Base-by-base conservation (phyloP, 2,113 vertebrate species). In the Pristiophorus japonicus region DNA sequence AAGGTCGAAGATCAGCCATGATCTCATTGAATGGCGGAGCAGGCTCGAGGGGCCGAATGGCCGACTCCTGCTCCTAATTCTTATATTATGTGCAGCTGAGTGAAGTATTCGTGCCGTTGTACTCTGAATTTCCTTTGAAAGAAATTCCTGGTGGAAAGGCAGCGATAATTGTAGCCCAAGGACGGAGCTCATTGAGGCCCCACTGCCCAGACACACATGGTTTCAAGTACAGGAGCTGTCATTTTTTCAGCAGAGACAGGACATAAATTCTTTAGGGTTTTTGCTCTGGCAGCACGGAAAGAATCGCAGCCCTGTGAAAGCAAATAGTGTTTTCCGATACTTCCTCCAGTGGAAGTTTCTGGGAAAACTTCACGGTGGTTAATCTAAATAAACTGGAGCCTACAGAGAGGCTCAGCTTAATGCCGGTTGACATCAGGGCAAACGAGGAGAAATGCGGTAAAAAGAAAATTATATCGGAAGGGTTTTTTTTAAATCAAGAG, bases 391-490 rank as follows among this genome's bases (percentile, higher is more conserved):
- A 63, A 63, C 81, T 8, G 22, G 10, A 47, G 24, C 84, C 81
- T 45, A 34, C 85, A 94, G 73, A 88, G 65, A 34, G 47, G 66
- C 65, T 63, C 91, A 66, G 67, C 45, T 95, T 66, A 63, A 92
- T 85, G 92, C 45, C 87, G 90, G 87, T 73, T 91, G 95, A 38
- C 85, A 63, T 75, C 63, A 18, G 65, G 51, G 88, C 62, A 84
- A 94, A n/a, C 78, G 94, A 22, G 45, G 34, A 96, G 95, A 95
- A 96, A 91, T 96, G 95, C 96, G 67, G 78, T 96, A 93, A 96
- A 96, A 96, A 30, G 88, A 96, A 96, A 96, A 30, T 95, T 96
- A 96, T 96, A 96, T n/a, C n/a, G 95, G 95, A 96, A 90, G 94
- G 38, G 87, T 91, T 65, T 95, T 95, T 95, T 95, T n/a, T n/a